These are phyloP conservation scores for Saguinus midas DNA, from an alignment of 2,113 vertebrate genomes.

Conservation along the genomic window DNA sequence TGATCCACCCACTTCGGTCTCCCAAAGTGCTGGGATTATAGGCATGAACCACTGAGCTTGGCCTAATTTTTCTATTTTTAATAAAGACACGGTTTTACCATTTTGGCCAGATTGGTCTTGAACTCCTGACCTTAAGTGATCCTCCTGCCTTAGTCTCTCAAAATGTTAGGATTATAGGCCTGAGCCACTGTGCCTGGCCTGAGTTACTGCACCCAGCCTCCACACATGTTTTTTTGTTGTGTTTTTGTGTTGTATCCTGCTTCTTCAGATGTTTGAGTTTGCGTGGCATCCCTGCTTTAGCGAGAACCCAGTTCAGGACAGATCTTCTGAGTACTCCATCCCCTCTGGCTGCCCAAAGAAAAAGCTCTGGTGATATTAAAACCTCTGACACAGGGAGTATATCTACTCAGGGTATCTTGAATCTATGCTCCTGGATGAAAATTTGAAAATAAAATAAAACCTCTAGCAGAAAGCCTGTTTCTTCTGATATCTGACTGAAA, in stretches of 20 bases:
- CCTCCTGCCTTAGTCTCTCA: too few species aligned
- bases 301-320: not conserved
- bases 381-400: not conserved
- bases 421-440: not conserved
- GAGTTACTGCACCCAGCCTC: too few species aligned
- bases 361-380: not conserved
- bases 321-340: not conserved
- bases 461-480: not conserved
- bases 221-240: not conserved
- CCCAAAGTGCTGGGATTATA: too few species aligned
- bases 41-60: too few species aligned
- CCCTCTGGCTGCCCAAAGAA: not conserved
- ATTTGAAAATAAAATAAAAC: not conserved
- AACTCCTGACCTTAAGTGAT: too few species aligned
- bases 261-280: conserved; percentile 2
- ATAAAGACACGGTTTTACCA: too few species aligned
- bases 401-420: not conserved
- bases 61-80: too few species aligned
- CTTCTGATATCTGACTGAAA: not conserved
- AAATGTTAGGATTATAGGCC: too few species aligned
- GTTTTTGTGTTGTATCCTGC: not conserved
- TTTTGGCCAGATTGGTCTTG: too few species aligned
- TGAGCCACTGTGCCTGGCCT: too few species aligned
- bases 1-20: too few species aligned
- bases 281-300: not conserved